These are phyloP conservation scores for Echiichthys vipera DNA, from an alignment of 2,797 vertebrate genomes.

Conservation along the genomic window DNA sequence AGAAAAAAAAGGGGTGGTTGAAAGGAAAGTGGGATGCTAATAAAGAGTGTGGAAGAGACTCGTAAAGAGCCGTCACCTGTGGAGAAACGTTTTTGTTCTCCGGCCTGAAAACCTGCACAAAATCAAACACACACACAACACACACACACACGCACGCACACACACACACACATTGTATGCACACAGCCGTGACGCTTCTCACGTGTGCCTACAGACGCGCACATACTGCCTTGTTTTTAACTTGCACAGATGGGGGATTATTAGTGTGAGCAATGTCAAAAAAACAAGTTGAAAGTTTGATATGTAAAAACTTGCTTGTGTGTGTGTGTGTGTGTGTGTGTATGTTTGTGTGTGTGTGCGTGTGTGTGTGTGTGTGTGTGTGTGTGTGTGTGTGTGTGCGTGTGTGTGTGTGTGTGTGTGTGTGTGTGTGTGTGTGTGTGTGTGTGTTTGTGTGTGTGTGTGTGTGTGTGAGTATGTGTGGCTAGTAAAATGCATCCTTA, in stretches of 20 bases:
- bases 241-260: slow-evolving; percentile 45
- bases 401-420: neutral
- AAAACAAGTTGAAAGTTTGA: neutral
- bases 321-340: neutral
- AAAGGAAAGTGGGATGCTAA: slow-evolving; percentile 72
- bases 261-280: neutral
- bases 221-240: slow-evolving; percentile 33
- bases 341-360: neutral
- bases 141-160: slow-evolving; percentile 8
- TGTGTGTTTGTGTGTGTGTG: neutral
- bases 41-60: slow-evolving; percentile 74
- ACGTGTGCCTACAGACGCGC: slow-evolving; percentile 21
- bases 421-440: neutral
- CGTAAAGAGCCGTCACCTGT: slow-evolving; percentile 75
- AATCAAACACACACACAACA: slow-evolving; percentile 18
- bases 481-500: too few species aligned
- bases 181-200: slow-evolving; percentile 2
- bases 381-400: neutral
- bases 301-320: neutral
- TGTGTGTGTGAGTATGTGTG: neutral
- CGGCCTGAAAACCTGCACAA: slow-evolving; percentile 34
- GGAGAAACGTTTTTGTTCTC: slow-evolving; percentile 70
- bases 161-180: neutral
- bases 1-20: slow-evolving; percentile 46
- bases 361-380: neutral